These are phyloP conservation scores for Pristionchus maxplancki DNA, from an alignment of 2,888 invertebrate genomes.

Conservation along the genomic window DNA sequence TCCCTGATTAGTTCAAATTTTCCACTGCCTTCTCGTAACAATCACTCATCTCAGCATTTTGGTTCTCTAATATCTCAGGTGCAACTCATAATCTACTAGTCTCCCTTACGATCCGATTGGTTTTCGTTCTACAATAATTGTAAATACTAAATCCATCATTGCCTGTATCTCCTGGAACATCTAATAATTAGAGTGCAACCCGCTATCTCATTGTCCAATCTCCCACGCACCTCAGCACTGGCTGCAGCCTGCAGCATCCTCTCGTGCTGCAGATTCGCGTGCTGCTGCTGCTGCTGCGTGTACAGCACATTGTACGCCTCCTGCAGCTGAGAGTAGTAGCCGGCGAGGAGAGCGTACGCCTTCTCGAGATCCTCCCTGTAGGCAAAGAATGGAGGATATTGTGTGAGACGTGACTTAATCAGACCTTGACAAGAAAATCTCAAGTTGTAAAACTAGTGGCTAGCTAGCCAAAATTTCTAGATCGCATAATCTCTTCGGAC, in stretches of 20 bases:
- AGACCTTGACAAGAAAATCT: too few species aligned
- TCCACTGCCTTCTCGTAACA: too few species aligned
- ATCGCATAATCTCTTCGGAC: too few species aligned
- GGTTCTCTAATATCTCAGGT: not conserved
- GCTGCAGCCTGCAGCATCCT: slow-evolving; percentile 10
- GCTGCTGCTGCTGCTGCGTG: slow-evolving; percentile 52
- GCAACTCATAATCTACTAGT: not conserved
- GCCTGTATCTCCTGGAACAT: not conserved
- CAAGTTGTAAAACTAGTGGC: too few species aligned
- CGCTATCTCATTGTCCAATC: not conserved
- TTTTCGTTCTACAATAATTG: not conserved
- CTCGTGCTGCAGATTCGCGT: slow-evolving; percentile 5
- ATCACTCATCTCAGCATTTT: too few species aligned
- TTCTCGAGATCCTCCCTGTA: slow-evolving; percentile 65
- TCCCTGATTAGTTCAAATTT: not conserved
- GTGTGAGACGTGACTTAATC: too few species aligned
- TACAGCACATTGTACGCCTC: slow-evolving; percentile 66
- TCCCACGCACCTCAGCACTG: not conserved
- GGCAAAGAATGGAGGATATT: too few species aligned
- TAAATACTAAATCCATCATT: not conserved
- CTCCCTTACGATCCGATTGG: not conserved
- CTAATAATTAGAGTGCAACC: not conserved
- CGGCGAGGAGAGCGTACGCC: slow-evolving; percentile 65
- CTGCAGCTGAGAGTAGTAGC: slow-evolving; percentile 67
- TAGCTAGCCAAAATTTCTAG: too few species aligned